Evolutionary conservation across 2,113 vertebrate genomes (phyloP).

Genomic region (Forbesichthys papilliferus): DNA sequence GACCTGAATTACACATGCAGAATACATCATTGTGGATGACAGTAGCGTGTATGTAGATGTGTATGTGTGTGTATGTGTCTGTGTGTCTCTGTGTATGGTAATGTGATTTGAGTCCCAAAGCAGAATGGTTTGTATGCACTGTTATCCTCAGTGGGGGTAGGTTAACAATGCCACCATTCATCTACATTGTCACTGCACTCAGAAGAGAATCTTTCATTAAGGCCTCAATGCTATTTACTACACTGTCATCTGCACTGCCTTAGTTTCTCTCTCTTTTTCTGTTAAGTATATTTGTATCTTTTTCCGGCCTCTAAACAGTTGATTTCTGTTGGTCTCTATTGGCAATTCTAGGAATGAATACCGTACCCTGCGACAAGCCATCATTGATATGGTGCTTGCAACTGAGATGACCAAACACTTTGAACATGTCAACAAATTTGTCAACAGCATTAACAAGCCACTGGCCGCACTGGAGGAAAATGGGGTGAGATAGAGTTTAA

Average conservation of each 20-base stretch:
- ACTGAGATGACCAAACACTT: slow-evolving; percentile 99
- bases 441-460: slow-evolving; percentile 98
- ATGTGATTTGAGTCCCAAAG: slow-evolving; percentile 70
- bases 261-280: neutral
- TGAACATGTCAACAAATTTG: slow-evolving; percentile 98
- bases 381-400: slow-evolving; percentile 97
- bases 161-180: slow-evolving; percentile 71
- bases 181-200: slow-evolving; percentile 61
- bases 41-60: slow-evolving; percentile 21
- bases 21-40: slow-evolving; percentile 15
- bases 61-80: slow-evolving; percentile 9
- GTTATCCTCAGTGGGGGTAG: slow-evolving; percentile 52
- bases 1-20: neutral
- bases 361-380: slow-evolving; percentile 89
- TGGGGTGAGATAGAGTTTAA: slow-evolving; percentile 78
- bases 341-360: slow-evolving; percentile 87
- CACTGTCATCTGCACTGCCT: slow-evolving; percentile 35
- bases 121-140: slow-evolving; percentile 65
- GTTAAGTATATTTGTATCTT: neutral
- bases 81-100: slow-evolving; percentile 37
- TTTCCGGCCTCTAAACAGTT: neutral
- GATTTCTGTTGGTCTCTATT: neutral
- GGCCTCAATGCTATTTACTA: slow-evolving; percentile 56
- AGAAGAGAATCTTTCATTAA: slow-evolving; percentile 59
- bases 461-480: slow-evolving; percentile 88